phyloP scores from a whole-genome alignment of 2,113 vertebrate species.

The zebrafish (Danio rerio) region GRCz12tu NC_133196.1:25634501-25635000 shows the following conservation, averaged over 20 bases:
- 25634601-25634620: constrained; percentile 42
- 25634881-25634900: constrained; percentile 68
- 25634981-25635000: constrained; percentile 67
- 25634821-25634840: constrained; percentile 59
- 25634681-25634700: constrained; percentile 51
- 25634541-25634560: constrained; percentile 20
- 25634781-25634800: constrained; percentile 60
- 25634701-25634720: constrained; percentile 50
- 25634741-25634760: constrained; percentile 56
- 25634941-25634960: constrained; percentile 74
- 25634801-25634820: constrained; percentile 56
- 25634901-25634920: constrained; percentile 66
- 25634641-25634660: constrained; percentile 57
- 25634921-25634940: constrained; percentile 65
- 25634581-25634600: constrained; percentile 26
- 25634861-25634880: constrained; percentile 64
- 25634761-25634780: constrained; percentile 49
- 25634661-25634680: constrained; percentile 53
- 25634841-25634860: constrained; percentile 57
- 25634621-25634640: constrained; percentile 56
- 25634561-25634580: constrained; percentile 11
- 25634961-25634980: constrained; percentile 73
- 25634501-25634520: constrained; percentile 49
- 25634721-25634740: constrained; percentile 41
- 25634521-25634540: constrained; percentile 31